phyloP scores from a whole-genome alignment of 2,113 vertebrate species.

The Sarotherodon lohbergeri region DNA sequence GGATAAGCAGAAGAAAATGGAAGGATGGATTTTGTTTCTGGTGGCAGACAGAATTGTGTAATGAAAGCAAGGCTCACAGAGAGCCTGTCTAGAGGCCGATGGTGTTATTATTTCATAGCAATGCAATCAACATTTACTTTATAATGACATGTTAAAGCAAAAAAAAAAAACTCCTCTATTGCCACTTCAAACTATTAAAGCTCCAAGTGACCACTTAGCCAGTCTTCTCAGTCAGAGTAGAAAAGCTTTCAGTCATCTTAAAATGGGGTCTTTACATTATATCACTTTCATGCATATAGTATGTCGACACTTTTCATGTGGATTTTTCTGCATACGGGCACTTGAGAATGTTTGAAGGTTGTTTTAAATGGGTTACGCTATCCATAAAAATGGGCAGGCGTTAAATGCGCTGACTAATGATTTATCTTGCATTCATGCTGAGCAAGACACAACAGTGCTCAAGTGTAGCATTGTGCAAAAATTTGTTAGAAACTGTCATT shows the following conservation, averaged over 20 bases:
- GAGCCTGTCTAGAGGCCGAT: neutral
- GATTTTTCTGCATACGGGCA: neutral
- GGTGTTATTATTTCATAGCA: neutral
- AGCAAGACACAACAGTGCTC: neutral
- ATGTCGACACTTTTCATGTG: neutral
- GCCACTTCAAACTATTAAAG: neutral
- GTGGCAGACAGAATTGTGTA: neutral
- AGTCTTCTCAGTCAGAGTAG: neutral
- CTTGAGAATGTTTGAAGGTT: neutral
- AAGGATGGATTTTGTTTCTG: neutral
- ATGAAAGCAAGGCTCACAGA: neutral
- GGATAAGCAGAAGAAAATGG: neutral
- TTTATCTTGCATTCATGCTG: neutral
- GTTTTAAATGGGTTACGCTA: neutral
- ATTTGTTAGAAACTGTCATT: neutral
- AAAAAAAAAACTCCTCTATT: neutral
- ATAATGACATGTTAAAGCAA: neutral
- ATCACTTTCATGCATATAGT: neutral
- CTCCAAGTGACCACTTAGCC: neutral
- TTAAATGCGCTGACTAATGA: neutral
- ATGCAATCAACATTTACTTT: neutral
- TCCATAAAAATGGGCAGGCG: neutral
- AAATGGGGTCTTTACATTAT: neutral
- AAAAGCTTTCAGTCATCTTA: neutral
- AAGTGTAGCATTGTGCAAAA: neutral